Evolutionary conservation across 1,140 invertebrate species (phyloP), one percentile per base, ranked within the genome.

Genomic region (Dryas iulia): DNA sequence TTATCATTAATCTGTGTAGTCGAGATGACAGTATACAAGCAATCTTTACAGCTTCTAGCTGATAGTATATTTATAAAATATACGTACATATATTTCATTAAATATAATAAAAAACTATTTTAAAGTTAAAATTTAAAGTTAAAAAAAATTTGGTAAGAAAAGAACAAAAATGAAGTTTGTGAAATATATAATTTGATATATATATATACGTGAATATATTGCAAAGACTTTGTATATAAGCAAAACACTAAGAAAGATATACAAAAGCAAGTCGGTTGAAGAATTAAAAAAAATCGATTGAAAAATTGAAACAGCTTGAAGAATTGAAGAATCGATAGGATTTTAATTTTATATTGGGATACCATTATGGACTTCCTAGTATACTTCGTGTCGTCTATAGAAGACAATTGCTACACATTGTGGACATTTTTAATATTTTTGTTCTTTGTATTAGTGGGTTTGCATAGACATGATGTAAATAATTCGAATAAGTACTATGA

Each of bases 321-420:
- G n/a, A n/a, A n/a, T n/a, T n/a, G n/a, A n/a, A n/a, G n/a, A n/a
- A n/a, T n/a, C n/a, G n/a, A n/a, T n/a, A n/a, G n/a, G n/a, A n/a
- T n/a, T n/a, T n/a, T n/a, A n/a, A n/a, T n/a, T n/a, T n/a, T n/a
- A n/a, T n/a, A n/a, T n/a, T n/a, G n/a, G n/a, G n/a, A n/a, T n/a
- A n/a, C n/a, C n/a, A n/a, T n/a, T n/a, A 28, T 28, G 0, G 1
- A 21, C 8, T 6, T 47, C 1, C 2, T 47, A 3, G 14, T 18
- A 18, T 60, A 65, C 14, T 10, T 78, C 0, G 67, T 84, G 1
- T 60, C 54, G 52, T 21, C 35, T 7, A 25, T 84, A 10, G 82
- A 84, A 66, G 77, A 81, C 1, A 69, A 82, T 23, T 80, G 81
- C 57, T 69, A 73, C 24, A 25, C 60, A 7, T 53, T 81, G 0